Evolutionary conservation across 2,888 invertebrate genomes (phyloP), one percentile per base, ranked within the genome.

Genomic region (Pollenia labialis): DNA sequence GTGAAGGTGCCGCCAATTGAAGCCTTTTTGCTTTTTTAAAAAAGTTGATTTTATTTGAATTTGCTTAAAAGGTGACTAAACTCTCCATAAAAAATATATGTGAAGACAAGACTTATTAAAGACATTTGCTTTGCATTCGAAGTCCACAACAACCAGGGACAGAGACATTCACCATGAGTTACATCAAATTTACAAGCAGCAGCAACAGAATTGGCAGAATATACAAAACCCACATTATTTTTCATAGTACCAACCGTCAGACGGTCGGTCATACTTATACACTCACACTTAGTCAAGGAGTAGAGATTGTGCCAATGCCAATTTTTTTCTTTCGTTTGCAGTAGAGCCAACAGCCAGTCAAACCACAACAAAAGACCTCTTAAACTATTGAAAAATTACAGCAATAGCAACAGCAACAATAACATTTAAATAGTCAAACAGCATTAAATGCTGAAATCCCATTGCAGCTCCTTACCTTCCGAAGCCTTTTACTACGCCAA

Each of bases 281-380:
- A 54, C 16, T 7, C 18, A 18, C 11, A 8, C 2, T 10, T 12
- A 50, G 8, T 12, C 16, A 64, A 40, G 3, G 48, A 42, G 56
- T 68, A 82, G 69, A 75, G 81, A 81, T 75, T 79, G 79, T 85
- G 81, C 81, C 85, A 85, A 81, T 71, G 81, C 79, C 72, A 77
- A 84, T 32, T 52, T 77, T 82, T 60, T 11, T 18, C 40, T 40
- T 52, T 16, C 9, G 10, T 52, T 54, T n/a, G 42, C 68, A 58
- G 18, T 64, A 60, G 79, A 72, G 72, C 62, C 69, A 71, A 80
- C 32, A 69, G 54, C 62, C 72, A 83, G 87, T 81, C 72, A 76
- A 87, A 81, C 81, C 76, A 84, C 83, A 87, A 87, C 87, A 87
- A 77, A 81, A 87, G 87, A 77, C 87, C 81, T 84, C 87, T 81